These are phyloP conservation scores for Henricia sp. DNA, from an alignment of 53 echinoderm and acorn worm genomes.

Conservation along the genomic window DNA sequence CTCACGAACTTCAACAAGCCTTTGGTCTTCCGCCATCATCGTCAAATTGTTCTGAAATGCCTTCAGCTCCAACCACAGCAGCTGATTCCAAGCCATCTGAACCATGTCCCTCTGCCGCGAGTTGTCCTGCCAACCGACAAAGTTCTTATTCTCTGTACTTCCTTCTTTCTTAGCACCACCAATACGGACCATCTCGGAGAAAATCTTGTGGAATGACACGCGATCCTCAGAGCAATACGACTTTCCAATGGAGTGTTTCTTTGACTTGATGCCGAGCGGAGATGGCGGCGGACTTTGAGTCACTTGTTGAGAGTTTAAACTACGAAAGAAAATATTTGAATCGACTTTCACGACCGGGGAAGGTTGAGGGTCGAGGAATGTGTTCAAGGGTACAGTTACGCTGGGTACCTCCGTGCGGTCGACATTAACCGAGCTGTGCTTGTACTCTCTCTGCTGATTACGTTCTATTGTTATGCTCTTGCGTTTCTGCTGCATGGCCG, in stretches of 20 bases:
- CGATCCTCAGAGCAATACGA: conserved; percentile 79
- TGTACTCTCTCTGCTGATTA: conserved; percentile 62
- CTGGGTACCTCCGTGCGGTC: conserved; percentile 53
- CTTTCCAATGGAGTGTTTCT: conserved; percentile 58
- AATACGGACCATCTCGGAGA: conserved; percentile 85
- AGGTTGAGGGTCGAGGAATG: conserved; percentile 65
- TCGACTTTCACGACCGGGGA: conserved; percentile 65
- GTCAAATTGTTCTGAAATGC: conserved; percentile 75
- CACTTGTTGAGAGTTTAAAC: conserved; percentile 72
- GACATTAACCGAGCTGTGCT: conserved; percentile 57
- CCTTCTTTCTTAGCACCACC: conserved; percentile 78
- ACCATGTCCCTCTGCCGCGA: conserved; percentile 57
- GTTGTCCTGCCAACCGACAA: conserved; percentile 48
- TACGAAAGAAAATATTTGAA: conserved; percentile 67
- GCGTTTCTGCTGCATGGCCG: conserved; percentile 56
- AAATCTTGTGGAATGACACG: conserved; percentile 83
- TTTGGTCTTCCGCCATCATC: conserved; percentile 79
- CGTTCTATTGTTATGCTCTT: conserved; percentile 59
- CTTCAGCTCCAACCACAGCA: conserved; percentile 91
- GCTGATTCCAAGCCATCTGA: conserved; percentile 81
- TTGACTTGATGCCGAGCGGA: conserved; percentile 22
- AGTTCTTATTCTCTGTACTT: conserved; percentile 57
- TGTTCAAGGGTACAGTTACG: conserved; percentile 6
- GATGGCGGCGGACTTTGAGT: conserved; percentile 67
- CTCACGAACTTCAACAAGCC: conserved; percentile 70